Evolutionary conservation across 2,113 vertebrate species (phyloP).

Genomic region (Cephalopholis sonnerati): DNA sequence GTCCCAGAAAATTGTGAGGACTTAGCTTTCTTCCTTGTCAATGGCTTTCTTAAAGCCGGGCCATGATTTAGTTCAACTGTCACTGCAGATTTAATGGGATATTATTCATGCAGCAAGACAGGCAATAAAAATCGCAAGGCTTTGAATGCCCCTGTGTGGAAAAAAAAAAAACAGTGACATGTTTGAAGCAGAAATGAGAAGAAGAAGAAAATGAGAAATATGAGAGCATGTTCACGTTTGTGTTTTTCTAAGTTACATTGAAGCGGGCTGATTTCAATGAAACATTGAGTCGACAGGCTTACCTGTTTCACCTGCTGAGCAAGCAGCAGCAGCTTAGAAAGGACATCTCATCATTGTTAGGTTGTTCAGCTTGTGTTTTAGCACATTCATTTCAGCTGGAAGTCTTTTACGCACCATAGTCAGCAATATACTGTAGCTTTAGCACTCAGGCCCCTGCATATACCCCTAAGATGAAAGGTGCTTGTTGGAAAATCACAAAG

Average conservation of each 20-base stretch:
- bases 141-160: constrained; percentile 39
- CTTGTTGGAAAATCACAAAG: constrained; percentile 37
- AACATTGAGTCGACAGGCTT: constrained; percentile 25
- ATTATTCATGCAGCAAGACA: constrained; percentile 76
- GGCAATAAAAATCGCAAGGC: constrained; percentile 56
- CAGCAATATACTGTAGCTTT: constrained; percentile 1
- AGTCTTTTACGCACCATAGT: constrained; percentile 2
- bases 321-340: constrained; percentile 16
- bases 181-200: constrained; percentile 36
- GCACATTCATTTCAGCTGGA: constrained; percentile 25
- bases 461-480: constrained; percentile 27
- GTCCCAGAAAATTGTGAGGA: constrained; percentile 68
- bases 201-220: constrained; percentile 29
- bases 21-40: constrained; percentile 64
- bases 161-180: constrained; percentile 10
- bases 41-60: constrained; percentile 67
- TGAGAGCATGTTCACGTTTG: constrained; percentile 30
- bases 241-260: constrained; percentile 10
- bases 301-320: constrained; percentile 39
- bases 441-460: background rate
- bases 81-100: constrained; percentile 76
- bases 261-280: constrained; percentile 28
- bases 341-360: constrained; percentile 25
- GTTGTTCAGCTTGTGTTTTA: constrained; percentile 22
- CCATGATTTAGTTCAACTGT: constrained; percentile 74